Base-by-base conservation (phyloP, 2,888 invertebrate genomes). In the Nudaria mundana region DNA sequence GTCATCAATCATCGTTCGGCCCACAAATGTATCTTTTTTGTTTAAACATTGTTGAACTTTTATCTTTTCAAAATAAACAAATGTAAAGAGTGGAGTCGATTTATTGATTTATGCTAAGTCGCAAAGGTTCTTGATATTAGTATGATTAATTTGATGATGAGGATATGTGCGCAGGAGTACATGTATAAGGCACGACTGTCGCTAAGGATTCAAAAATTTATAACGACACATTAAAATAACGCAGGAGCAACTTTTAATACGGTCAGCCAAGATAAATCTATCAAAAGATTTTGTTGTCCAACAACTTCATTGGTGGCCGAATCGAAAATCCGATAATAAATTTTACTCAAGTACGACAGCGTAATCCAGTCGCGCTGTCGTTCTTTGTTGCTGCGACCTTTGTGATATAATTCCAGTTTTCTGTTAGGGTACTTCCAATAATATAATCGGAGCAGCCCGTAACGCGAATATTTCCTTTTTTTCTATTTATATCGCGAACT, bases 241-340 rank as follows among this genome's bases (percentile, higher is more conserved):
- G 78, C 80, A 69, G 76, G 71, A 78, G 75, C 76, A 71, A 75
- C 69, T 78, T 79, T 83, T 83, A 84, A 86, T 82, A 81, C 83
- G 85, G 85, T 82, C 83, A 84, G 72, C 81, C 80, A 78, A 86
- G 86, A 88, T 87, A 86, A 86, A 87, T 88, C 86, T 87, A 88
- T 87, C 87, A 88, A 84, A 86, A 87, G 87, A 88, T 86, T 88
- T 86, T 86, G 86, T 86, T 84, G 86, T 86, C 85, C 84, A 83
- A 88, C 87, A 87, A 85, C 87, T 85, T 87, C 87, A 88, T 88
- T 86, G 87, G 87, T 88, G 87, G 87, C 86, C 87, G 83, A 85
- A 85, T 84, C 85, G 86, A 86, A 86, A 88, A 87, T 87, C 87
- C 85, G 81, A 87, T 84, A 85, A 88, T 88, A 88, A 88, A 88